Percentiles rank a stretch among this genome's conserved stretches.
Conservation (phyloP, 2,888 invertebrate genomes). For the Emmelina monodactyla region DNA sequence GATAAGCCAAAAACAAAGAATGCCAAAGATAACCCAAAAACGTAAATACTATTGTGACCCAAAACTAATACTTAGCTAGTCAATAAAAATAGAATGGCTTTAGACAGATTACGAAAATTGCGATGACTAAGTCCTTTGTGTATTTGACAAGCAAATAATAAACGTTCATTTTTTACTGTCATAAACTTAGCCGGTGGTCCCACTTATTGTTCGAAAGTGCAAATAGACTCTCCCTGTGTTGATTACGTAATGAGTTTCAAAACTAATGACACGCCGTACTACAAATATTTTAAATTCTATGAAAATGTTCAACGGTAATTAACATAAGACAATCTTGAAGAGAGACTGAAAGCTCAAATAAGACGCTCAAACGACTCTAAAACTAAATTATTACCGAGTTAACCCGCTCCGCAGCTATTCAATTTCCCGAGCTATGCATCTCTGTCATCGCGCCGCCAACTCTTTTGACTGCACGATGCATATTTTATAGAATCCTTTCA, state of each 20-base stretch:
- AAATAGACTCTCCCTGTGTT: slow-evolving; percentile 20
- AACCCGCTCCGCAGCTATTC: slow-evolving; percentile 39
- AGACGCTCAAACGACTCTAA: slow-evolving; percentile 24
- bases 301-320: no score
- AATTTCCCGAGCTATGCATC: slow-evolving; percentile 55
- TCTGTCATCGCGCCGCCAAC: slow-evolving; percentile 41
- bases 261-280: no score
- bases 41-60: slow-evolving; percentile 2
- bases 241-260: slow-evolving; percentile 23
- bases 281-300: no score
- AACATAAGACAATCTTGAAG: no score
- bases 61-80: slow-evolving; percentile 17
- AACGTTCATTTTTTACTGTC: slow-evolving; percentile 26
- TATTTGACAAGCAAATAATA: slow-evolving; percentile 33
- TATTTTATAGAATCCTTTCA: slow-evolving; percentile 62
- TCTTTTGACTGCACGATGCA: slow-evolving; percentile 51
- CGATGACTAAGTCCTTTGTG: slow-evolving; percentile 29
- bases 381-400: slow-evolving; percentile 52
- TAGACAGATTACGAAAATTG: slow-evolving; percentile 27
- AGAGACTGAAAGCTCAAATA: neutral
- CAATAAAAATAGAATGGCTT: slow-evolving; percentile 1
- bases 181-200: slow-evolving; percentile 30
- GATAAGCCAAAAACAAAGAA: no score
- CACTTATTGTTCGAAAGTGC: slow-evolving; percentile 19
- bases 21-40: neutral